Conservation (phyloP, 2,113 vertebrate genomes). For the Aviceda subcristata region DNA sequence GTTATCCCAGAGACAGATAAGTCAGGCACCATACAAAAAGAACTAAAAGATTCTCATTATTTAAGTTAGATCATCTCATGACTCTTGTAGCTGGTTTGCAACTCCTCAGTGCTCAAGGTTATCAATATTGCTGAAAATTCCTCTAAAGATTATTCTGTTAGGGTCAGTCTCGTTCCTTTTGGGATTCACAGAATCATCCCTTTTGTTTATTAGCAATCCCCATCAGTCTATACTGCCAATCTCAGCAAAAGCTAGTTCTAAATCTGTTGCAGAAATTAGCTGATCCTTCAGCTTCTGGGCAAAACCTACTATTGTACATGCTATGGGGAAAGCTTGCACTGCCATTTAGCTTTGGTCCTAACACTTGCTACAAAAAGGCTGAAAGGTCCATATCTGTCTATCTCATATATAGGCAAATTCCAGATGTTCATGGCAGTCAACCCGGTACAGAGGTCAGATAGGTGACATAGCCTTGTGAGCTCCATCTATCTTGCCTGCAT, state of each 20-base stretch:
- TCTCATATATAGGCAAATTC: rapidly evolving
- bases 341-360: neutral
- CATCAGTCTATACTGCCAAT: too few relatives aligned
- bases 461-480: neutral
- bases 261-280: rapidly evolving
- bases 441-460: rapidly evolving
- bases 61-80: neutral
- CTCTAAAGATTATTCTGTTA: neutral
- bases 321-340: neutral
- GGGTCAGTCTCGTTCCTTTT: neutral
- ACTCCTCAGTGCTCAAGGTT: neutral
- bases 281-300: neutral
- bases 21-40: neutral
- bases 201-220: neutral
- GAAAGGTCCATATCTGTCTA: neutral
- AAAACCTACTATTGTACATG: rapidly evolving
- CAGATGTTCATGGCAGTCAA: neutral
- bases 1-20: neutral
- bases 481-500: neutral
- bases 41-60: neutral
- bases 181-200: neutral
- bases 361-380: rapidly evolving
- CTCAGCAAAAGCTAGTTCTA: neutral
- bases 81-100: neutral
- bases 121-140: neutral